Base-by-base conservation (phyloP, 2,888 invertebrate species). In the Pseudoips prasinana region DNA sequence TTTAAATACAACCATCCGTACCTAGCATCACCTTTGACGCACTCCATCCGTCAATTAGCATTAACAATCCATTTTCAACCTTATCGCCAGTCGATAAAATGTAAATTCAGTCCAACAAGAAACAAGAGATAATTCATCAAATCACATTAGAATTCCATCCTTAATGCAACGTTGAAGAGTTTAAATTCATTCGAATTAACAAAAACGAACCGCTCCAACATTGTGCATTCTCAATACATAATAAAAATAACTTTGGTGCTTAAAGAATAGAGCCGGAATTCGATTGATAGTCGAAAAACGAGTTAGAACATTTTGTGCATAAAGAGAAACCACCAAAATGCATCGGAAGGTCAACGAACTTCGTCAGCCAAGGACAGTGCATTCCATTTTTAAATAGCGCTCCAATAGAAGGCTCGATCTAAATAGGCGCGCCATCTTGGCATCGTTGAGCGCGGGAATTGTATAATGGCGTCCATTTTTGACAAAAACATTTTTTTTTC, bases 341-440 rank as follows among this genome's bases (percentile, higher is more conserved):
- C 88, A 88, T 84, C 80, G 84, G 79, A 81, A 87, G 88, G 86
- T 87, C 81, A 73, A 85, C 78, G 87, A 84, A 81, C 87, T 71
- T 64, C 41, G 66, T 65, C 62, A 73, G 66, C 86, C 87, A 88
- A 88, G 88, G 88, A 88, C 88, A 88, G 81, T 80, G 87, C 87
- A 88, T 86, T 87, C 84, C 83, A 83, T 87, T 87, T 87, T 87
- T 85, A 81, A 85, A 85, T 88, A 86, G 87, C 86, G 75, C 78
- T 72, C 86, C 86, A 84, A 86, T 86, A 86, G 86, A 84, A 79
- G 76, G 79, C 79, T 71, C 72, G 74, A 77, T 85, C 88, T 88
- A 87, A 87, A 85, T 85, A 85, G 81, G 73, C 57, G 80, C 73
- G 87, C 87, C 88, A 87, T 88, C 80, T 86, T 87, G 81, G 58